Percentiles rank a stretch among this genome's conserved stretches.
Conservation (phyloP, 2,888 invertebrate species). For the Callimorpha dominula region DNA sequence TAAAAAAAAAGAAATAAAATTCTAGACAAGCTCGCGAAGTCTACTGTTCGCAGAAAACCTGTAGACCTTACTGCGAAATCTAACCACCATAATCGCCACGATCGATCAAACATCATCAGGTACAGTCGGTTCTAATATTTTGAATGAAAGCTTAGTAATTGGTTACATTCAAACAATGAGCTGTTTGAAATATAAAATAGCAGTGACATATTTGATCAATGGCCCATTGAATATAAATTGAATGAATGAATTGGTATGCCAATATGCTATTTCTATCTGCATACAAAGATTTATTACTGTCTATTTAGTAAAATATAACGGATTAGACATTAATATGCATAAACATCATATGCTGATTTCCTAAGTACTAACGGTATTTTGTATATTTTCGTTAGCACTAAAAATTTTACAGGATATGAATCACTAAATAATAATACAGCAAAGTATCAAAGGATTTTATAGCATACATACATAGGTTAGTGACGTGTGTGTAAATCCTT, state of each 20-base stretch:
- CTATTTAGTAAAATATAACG: conserved; percentile 8
- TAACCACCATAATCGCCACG: not conserved
- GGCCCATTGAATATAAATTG: conserved; percentile 1
- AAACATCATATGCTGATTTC: not conserved
- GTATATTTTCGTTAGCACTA: not conserved
- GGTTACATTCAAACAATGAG: not conserved
- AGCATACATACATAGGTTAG: not conserved
- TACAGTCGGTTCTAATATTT: not conserved
- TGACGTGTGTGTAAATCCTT: not conserved
- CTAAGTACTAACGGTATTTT: conserved; percentile 6
- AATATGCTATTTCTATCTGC: not conserved
- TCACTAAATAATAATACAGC: not conserved
- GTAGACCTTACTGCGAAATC: not conserved
- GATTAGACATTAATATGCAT: conserved; percentile 7
- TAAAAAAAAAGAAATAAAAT: too few relatives aligned
- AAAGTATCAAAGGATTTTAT: not conserved
- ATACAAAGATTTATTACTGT: not conserved
- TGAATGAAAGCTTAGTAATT: not conserved
- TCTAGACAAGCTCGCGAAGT: too few relatives aligned
- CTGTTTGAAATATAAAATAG: not conserved
- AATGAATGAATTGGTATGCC: conserved; percentile 3
- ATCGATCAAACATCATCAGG: not conserved
- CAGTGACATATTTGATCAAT: conserved; percentile 5
- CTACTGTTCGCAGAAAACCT: not conserved
- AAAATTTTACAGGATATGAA: not conserved